Conservation (phyloP, 2,113 vertebrate genomes). For the Paracanthobrama guichenoti region DNA sequence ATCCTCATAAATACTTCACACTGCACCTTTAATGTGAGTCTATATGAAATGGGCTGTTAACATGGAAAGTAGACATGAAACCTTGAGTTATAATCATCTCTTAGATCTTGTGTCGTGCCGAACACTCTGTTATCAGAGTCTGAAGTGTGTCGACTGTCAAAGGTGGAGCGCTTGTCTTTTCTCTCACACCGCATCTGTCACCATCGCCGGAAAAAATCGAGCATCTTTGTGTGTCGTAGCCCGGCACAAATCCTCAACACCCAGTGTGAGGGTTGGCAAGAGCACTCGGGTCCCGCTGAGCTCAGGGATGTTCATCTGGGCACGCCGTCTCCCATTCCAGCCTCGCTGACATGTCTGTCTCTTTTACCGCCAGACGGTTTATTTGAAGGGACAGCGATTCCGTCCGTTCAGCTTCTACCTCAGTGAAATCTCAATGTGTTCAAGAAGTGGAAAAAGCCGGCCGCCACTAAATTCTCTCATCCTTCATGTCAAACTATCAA, state of each 20-base stretch:
- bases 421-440: background rate
- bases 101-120: background rate
- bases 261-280: slow-evolving; percentile 44
- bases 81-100: background rate
- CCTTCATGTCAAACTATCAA: slow-evolving; percentile 1
- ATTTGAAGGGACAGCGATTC: slow-evolving; percentile 21
- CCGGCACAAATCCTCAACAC: slow-evolving; percentile 21
- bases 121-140: background rate
- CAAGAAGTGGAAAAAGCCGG: background rate
- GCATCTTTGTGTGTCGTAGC: slow-evolving; percentile 30
- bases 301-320: slow-evolving; percentile 38
- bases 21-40: background rate
- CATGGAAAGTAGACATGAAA: background rate
- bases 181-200: slow-evolving; percentile 24
- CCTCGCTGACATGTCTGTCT: slow-evolving; percentile 20
- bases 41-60: background rate
- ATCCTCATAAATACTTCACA: no score
- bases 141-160: slow-evolving; percentile 28
- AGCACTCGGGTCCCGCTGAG: slow-evolving; percentile 32
- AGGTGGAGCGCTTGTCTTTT: slow-evolving; percentile 11
- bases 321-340: background rate
- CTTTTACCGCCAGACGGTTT: background rate
- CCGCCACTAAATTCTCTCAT: background rate
- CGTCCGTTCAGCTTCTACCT: slow-evolving; percentile 31
- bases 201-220: slow-evolving; percentile 10